These are phyloP conservation scores for Brachypalpus laphriformis DNA, from an alignment of 2,888 invertebrate genomes.

Conservation along the genomic window DNA sequence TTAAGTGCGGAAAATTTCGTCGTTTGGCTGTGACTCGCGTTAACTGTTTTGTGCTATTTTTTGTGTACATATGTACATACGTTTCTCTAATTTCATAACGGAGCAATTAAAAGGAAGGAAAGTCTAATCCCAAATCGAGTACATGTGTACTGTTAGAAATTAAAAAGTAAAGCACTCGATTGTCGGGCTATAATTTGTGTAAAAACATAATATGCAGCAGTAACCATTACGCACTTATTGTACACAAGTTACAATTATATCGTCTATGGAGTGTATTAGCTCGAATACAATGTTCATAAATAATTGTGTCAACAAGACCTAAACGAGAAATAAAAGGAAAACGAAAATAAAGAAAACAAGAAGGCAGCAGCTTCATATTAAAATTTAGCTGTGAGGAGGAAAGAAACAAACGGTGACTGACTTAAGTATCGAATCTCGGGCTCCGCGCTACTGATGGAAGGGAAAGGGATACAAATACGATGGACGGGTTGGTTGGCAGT, in stretches of 20 bases:
- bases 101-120: neutral
- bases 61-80: neutral
- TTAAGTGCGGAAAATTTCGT: neutral
- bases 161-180: neutral
- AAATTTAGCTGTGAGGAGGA: neutral
- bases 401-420: neutral
- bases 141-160: neutral
- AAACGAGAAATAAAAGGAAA: conserved; percentile 12
- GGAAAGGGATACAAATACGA: neutral
- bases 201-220: neutral
- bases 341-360: conserved; percentile 3
- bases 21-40: neutral
- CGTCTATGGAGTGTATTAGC: neutral
- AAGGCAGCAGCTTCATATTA: neutral
- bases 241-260: conserved; percentile 1
- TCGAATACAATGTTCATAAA: neutral
- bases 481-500: neutral
- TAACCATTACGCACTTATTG: neutral
- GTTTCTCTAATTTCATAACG: neutral
- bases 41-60: conserved; percentile 9
- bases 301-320: conserved; percentile 7
- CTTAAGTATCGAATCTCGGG: neutral
- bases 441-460: no score
- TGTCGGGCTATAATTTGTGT: neutral
- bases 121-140: neutral